These are phyloP conservation scores for Florisuga fusca DNA, from an alignment of 2,797 vertebrate genomes.

Conservation along the genomic window DNA sequence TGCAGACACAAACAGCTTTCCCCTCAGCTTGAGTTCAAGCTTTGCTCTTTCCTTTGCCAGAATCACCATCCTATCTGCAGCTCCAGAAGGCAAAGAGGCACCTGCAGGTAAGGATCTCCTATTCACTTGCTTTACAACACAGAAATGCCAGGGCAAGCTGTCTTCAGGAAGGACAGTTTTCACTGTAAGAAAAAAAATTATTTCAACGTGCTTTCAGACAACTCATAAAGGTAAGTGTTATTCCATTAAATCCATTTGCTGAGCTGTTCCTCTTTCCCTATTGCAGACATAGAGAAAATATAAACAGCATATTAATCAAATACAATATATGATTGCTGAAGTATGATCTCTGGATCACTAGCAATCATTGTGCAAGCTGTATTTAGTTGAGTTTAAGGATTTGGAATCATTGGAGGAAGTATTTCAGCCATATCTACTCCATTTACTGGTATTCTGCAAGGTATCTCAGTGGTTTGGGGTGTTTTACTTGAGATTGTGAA, in stretches of 20 bases:
- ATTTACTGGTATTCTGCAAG: background rate
- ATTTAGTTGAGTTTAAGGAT: background rate
- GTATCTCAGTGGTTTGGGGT: background rate
- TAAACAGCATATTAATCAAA: background rate
- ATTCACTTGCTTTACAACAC: background rate
- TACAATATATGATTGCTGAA: background rate
- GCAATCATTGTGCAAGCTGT: background rate
- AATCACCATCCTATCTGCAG: background rate
- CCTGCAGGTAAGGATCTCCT: background rate
- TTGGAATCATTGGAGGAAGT: background rate
- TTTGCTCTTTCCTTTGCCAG: background rate
- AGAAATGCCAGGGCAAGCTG: background rate
- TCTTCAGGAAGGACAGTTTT: background rate
- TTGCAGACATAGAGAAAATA: background rate
- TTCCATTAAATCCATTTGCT: background rate
- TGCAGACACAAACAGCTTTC: background rate
- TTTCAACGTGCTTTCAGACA: background rate
- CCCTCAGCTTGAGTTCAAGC: background rate
- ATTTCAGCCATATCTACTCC: background rate
- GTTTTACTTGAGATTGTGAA: background rate
- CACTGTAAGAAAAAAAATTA: background rate
- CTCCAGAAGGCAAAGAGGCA: background rate
- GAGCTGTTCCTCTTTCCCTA: background rate
- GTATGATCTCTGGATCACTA: background rate
- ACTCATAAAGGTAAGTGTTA: background rate